phyloP scores from a whole-genome alignment of 2,113 vertebrate species.

The Coregonus clupeaformis region DNA sequence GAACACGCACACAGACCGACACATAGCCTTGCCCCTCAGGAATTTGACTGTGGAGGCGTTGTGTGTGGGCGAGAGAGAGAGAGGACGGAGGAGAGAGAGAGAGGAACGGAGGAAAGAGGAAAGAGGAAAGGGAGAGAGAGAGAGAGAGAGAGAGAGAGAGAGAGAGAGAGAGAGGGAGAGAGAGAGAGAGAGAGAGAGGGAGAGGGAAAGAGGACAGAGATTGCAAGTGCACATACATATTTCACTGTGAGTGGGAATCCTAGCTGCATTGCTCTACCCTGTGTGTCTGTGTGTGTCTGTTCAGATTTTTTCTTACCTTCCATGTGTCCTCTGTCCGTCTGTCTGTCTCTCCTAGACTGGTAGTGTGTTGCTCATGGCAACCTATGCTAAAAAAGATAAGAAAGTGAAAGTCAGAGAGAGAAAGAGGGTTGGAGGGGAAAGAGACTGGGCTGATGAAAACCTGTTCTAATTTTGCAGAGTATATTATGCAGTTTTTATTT shows the following conservation, averaged over 20 bases:
- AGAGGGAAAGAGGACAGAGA: background rate
- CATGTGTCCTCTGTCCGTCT: background rate
- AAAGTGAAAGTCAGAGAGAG: background rate
- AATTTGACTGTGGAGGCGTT: constrained; percentile 15
- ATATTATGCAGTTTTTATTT: background rate
- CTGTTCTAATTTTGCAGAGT: background rate
- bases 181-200: background rate
- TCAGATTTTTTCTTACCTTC: background rate
- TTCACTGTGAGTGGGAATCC: no score
- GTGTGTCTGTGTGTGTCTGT: background rate
- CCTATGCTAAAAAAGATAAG: no score
- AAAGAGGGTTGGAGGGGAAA: no score
- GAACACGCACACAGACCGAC: background rate
- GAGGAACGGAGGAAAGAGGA: background rate
- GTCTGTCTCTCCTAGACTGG: background rate
- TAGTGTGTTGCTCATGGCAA: background rate
- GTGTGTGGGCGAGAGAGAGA: background rate
- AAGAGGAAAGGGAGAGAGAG: background rate
- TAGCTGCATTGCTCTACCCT: background rate
- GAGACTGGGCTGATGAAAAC: background rate
- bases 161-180: background rate
- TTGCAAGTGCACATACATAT: no score
- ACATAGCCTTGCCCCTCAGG: constrained; percentile 4
- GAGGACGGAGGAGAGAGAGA: background rate
- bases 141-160: background rate